Conservation (phyloP, 2,797 vertebrate genomes). For the Varecia variegata region DNA sequence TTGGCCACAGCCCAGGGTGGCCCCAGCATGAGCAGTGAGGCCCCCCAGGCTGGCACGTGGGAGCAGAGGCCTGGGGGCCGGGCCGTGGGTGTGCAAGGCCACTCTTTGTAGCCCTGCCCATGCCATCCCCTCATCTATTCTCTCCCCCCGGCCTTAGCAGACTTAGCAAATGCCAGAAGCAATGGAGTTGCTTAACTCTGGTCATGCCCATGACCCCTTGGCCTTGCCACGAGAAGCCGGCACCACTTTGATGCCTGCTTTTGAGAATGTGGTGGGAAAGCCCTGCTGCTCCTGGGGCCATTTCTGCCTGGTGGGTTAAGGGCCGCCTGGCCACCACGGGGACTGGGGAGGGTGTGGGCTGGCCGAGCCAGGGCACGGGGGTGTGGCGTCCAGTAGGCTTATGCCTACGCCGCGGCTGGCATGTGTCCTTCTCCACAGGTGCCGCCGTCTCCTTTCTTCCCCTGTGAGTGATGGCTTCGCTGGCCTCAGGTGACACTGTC, state of each 20-base stretch:
- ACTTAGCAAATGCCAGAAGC: neutral
- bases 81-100: neutral
- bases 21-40: neutral
- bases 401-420: rapidly evolving
- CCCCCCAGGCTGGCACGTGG: neutral
- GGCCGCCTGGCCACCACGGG: rapidly evolving
- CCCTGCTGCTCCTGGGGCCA: neutral
- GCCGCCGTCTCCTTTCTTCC: neutral
- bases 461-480: neutral
- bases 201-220: rapidly evolving
- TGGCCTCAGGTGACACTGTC: neutral
- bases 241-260: neutral
- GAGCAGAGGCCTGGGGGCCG: neutral
- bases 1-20: neutral
- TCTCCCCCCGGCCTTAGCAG: neutral
- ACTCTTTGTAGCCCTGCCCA: neutral
- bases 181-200: neutral
- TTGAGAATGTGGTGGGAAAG: neutral
- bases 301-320: neutral
- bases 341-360: neutral
- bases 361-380: neutral
- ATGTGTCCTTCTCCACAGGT: neutral
- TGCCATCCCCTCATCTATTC: neutral
- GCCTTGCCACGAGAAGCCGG: neutral
- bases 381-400: neutral